Base-by-base conservation (phyloP, 2,113 vertebrate species). In the Brachirus orientalis region DNA sequence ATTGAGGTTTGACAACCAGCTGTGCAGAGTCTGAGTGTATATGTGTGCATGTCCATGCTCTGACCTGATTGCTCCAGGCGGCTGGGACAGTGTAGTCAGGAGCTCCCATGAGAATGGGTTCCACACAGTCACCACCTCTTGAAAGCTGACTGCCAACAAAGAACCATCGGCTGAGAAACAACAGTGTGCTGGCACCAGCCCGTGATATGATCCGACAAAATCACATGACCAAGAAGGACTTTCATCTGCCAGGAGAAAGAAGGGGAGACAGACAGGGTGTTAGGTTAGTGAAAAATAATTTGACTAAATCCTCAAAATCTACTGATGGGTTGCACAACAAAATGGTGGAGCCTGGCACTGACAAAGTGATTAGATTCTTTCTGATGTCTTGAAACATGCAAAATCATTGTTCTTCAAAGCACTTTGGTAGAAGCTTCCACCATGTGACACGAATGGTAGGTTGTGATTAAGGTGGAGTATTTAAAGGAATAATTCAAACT, bases 131-230 rank as follows among this genome's bases (percentile, higher is more conserved):
- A 97, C 90, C 71, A 94, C 95, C 88, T 95, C 94, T 67, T 95
- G 91, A 69, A 99, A 98, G 89, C 93, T 88, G 47, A 98, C 94
- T 2, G 95, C 96, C 80, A 99, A 84, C 77, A 99, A 75, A 59
- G 98, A 99, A 11, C 96, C 95, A 6, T 99, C 98, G 61, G 96
- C 95, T 11, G 96, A 98, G 86, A 99, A 99, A 65, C 94, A 94
- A 87, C 97, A 96, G 88, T 94, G 86, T 0, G 88, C 90, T 0
- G 96, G 95, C 58, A 86, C 91, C 76, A 97, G 94, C 79, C 90
- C 84, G 85, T 95, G 98, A 67, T 99, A 99, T 81, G 93, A 92
- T 45, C 96, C 95, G 7, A 98, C 95, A 2, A 98, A 99, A 68
- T 98, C 96, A 92, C 98, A 99, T 28, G 89, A 94, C 97, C 98